Base-by-base conservation (phyloP, 2,888 invertebrate genomes). In the Abscondita cerata region DNA sequence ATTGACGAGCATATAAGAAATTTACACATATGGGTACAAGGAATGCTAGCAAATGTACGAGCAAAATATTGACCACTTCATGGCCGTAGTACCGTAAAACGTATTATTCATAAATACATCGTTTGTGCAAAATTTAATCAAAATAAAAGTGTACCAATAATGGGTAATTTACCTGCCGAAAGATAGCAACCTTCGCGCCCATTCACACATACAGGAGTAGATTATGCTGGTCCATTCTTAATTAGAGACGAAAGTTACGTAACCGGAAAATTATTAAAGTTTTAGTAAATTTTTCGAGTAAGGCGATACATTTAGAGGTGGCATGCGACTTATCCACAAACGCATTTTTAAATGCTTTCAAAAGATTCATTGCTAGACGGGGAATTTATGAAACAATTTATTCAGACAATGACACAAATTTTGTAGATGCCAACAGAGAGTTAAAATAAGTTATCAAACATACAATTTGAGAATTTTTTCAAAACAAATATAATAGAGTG, bases 281-380 rank as follows among this genome's bases (percentile, higher is more conserved):
- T 9, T 71, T 71, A 58, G 25, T 69, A 19, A 72, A 70, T 54
- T 67, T 72, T 33, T 13, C 51, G 8, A 68, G 65, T 8, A 62
- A 62, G 13, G 74, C 73, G 1, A 55, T 73, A 0, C 73, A 74
- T 62, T 15, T 74, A 18, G 73, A 75, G 61, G 31, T 71, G 2
- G 70, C 70, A 1, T 53, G 67, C 1, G 68, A 36, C 12, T 36
- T 25, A 6, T 4, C 25, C 25, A 25, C 2, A 25, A 65, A 69
- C 5, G 47, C 63, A 0, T 74, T 74, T 50, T 20, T 74, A 11
- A 55, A 66, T 2, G 64, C 70, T 1, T 58, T 73, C 1, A 47
- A 59, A n/a, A 48, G 62, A 25, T 67, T 67, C 20, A 47, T 63
- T 4, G 55, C 53, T 4, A 13, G 65, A 20, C n/a, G 67, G 36